A percentile compares a stretch with the other conserved stretches of the same genome.
phyloP scores from a whole-genome alignment of 2,888 invertebrate genomes.

The Pterobdella sp. region DNA sequence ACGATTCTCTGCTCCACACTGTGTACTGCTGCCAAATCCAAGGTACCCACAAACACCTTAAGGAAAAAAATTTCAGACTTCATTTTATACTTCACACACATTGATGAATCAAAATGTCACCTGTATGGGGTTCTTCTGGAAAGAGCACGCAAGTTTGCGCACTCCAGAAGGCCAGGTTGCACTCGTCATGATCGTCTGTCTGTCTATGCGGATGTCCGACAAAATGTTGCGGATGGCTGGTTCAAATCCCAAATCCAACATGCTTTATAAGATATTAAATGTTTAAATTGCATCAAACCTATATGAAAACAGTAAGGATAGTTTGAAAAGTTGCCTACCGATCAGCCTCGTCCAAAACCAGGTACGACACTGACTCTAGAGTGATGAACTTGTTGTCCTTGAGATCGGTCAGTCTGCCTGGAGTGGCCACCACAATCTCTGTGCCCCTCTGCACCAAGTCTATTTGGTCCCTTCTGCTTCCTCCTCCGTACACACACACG shows the following conservation, averaged over 20 bases:
- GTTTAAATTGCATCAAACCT: neutral
- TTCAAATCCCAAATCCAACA: constrained; percentile 59
- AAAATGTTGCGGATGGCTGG: constrained; percentile 57
- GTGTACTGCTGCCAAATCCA: constrained; percentile 80
- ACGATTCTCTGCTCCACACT: constrained; percentile 73
- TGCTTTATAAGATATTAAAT: constrained; percentile 42
- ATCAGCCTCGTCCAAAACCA: constrained; percentile 83
- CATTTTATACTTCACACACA: neutral
- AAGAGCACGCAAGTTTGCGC: constrained; percentile 71
- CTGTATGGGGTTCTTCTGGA: constrained; percentile 81
- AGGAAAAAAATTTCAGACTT: neutral
- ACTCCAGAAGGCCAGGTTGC: constrained; percentile 91
- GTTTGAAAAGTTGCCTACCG: constrained; percentile 31
- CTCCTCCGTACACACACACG: constrained; percentile 85
- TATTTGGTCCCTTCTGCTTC: constrained; percentile 70
- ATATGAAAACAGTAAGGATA: no score
- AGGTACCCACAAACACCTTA: constrained; percentile 63
- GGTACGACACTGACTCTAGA: constrained; percentile 71
- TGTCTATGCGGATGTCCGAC: constrained; percentile 60
- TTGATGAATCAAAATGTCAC: constrained; percentile 51
- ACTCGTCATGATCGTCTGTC: constrained; percentile 91
- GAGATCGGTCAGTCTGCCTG: constrained; percentile 85
- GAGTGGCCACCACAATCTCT: constrained; percentile 89
- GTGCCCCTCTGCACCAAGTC: constrained; percentile 68
- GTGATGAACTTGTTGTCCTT: constrained; percentile 62